Base-by-base conservation (phyloP, 2,888 invertebrate species). In the Metopia argyrocephala region DNA sequence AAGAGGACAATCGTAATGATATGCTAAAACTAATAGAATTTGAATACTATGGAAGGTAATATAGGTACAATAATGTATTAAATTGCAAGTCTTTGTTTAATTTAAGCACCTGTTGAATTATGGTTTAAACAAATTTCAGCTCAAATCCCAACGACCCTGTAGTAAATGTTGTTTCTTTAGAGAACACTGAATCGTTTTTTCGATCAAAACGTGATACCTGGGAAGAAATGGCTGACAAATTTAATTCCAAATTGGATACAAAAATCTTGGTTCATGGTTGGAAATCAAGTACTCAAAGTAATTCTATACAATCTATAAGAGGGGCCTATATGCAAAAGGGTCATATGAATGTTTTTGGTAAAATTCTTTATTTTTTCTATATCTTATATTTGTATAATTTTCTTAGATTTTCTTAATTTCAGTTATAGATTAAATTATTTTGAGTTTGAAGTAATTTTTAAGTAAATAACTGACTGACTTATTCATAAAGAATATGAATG, bases 191-290 rank as follows among this genome's bases (percentile, higher is more conserved):
- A 23, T 61, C 85, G 5, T 25, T 38, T 15, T 48, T 45, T 1
- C 87, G 89, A 5, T 84, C 84, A 5, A 89, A 89, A 66, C 87
- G 90, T 1, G 90, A 89, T 69, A 88, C 87, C 12, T 89, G 89
- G 88, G 85, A 86, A 23, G 89, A 89, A 78, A 86, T 90, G 86
- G 86, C 87, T 0, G 87, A 86, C 28, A 88, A 89, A 68, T 90
- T 90, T 18, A 86, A 91, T 78, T 87, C 89, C 0, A 84, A 86
- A 1, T 78, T 89, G 75, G 89, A 89, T 59, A 90, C 90, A 1
- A 90, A 90, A 73, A 89, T 90, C n/a, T 83, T 90, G 1, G 90
- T 90, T 0, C 90, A 90, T 48, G 90, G 90, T 31, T 90, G 91
- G 90, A 90, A 90, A 76, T 90, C 90, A 6, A 90, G 89, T 75